These are phyloP conservation scores for Catharus ustulatus DNA, from an alignment of 2,797 vertebrate genomes.

Conservation along the genomic window DNA sequence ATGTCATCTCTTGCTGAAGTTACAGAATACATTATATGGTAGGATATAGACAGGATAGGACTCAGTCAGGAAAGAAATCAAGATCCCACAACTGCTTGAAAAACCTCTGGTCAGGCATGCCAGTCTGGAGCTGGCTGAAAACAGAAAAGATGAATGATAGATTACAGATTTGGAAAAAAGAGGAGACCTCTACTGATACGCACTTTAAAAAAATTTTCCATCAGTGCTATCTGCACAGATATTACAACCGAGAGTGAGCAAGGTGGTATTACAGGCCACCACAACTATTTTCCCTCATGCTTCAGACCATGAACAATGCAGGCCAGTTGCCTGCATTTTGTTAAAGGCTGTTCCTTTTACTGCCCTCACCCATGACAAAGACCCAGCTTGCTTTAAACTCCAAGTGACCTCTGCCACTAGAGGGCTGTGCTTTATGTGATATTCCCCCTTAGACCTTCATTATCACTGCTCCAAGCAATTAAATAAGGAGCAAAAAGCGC, in stretches of 20 bases:
- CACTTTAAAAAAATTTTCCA: neutral
- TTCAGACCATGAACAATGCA: neutral
- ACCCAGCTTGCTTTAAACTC: neutral
- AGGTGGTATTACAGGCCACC: neutral
- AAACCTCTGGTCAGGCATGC: neutral
- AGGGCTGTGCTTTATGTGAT: neutral
- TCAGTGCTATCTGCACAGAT: neutral
- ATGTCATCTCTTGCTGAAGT: neutral
- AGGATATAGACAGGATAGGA: too few relatives aligned
- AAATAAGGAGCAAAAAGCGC: neutral
- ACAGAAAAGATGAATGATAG: neutral
- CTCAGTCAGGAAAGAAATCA: neutral
- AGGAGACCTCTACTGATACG: neutral
- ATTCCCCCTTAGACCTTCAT: neutral
- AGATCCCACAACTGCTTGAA: neutral
- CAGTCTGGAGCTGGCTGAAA: neutral
- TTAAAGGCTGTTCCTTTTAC: neutral
- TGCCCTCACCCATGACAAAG: neutral
- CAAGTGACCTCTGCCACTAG: constrained; percentile 14
- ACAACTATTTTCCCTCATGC: neutral
- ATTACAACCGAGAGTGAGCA: neutral
- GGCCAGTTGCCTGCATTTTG: neutral
- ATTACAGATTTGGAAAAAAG: neutral
- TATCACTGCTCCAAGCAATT: neutral
- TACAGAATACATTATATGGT: neutral